Evolutionary conservation across 1,140 invertebrate genomes (phyloP).

Genomic region (Lepidurus apus): DNA sequence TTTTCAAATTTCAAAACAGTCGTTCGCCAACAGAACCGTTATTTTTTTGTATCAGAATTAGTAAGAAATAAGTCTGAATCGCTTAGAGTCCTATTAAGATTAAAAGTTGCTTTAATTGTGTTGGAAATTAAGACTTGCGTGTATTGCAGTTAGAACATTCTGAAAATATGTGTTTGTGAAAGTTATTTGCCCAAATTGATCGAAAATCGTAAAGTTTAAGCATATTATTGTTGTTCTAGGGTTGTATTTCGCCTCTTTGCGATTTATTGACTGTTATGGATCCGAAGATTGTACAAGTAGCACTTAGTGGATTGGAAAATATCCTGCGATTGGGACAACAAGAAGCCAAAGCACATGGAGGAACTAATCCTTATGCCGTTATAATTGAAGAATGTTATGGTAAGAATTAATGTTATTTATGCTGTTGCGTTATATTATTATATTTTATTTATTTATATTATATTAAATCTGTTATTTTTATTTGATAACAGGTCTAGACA

Average conservation of each 20-base stretch:
- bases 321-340: conserved; percentile 88
- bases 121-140: background rate
- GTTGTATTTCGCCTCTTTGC: conserved; percentile 90
- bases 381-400: conserved; percentile 94
- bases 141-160: background rate
- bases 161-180: too few species aligned
- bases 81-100: background rate
- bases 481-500: conserved; percentile 74
- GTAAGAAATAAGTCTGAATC: background rate
- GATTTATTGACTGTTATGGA: conserved; percentile 91
- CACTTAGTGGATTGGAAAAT: conserved; percentile 92
- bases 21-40: too few species aligned
- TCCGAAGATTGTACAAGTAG: conserved; percentile 94
- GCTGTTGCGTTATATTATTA: background rate
- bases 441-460: background rate
- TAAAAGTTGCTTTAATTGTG: background rate
- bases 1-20: too few species aligned
- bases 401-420: conserved; percentile 47
- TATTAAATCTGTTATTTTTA: conserved; percentile 35
- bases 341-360: conserved; percentile 59
- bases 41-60: too few species aligned
- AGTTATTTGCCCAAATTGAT: too few species aligned
- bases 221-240: conserved; percentile 44
- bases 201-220: too few species aligned
- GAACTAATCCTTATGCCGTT: conserved; percentile 83